Percentiles rank a stretch among this genome's conserved stretches.
These are phyloP conservation scores for Leptodactylus fallax DNA, from an alignment of 2,797 vertebrate species.

Conservation along the genomic window DNA sequence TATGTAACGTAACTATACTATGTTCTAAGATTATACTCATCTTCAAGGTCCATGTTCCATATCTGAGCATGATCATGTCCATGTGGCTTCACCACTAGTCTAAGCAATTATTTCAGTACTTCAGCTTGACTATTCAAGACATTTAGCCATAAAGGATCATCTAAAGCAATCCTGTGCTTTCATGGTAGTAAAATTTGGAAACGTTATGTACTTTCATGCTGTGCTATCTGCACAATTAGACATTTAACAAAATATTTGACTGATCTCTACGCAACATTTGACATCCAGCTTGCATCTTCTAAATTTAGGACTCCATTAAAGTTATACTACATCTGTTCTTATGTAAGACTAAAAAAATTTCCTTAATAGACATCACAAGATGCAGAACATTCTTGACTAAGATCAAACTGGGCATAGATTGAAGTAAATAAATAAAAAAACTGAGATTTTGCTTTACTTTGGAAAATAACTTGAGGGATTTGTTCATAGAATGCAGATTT, in stretches of 20 bases:
- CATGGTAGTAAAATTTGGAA: neutral
- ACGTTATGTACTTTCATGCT: neutral
- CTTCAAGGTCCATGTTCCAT: too few species aligned
- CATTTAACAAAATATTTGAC: too few species aligned
- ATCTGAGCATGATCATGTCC: too few species aligned
- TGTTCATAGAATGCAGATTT: neutral
- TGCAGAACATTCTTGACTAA: conserved; percentile 21
- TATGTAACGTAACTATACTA: too few species aligned
- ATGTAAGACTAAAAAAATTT: neutral
- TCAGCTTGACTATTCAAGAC: neutral
- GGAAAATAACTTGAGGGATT: neutral
- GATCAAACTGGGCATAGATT: too few species aligned
- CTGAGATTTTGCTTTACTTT: neutral
- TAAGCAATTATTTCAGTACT: neutral
- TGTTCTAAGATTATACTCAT: too few species aligned
- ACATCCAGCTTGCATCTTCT: conserved; percentile 11
- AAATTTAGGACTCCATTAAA: conserved; percentile 22
- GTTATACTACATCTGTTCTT: conserved; percentile 19
- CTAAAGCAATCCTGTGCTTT: neutral
- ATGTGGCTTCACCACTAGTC: too few species aligned
- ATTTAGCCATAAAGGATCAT: neutral
- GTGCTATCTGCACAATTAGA: too few species aligned
- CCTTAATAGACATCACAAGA: conserved; percentile 31
- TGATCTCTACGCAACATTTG: neutral
- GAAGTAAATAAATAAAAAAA: too few species aligned